Base-by-base conservation (phyloP, 2,888 invertebrate species). In the Anticlea derivata region DNA sequence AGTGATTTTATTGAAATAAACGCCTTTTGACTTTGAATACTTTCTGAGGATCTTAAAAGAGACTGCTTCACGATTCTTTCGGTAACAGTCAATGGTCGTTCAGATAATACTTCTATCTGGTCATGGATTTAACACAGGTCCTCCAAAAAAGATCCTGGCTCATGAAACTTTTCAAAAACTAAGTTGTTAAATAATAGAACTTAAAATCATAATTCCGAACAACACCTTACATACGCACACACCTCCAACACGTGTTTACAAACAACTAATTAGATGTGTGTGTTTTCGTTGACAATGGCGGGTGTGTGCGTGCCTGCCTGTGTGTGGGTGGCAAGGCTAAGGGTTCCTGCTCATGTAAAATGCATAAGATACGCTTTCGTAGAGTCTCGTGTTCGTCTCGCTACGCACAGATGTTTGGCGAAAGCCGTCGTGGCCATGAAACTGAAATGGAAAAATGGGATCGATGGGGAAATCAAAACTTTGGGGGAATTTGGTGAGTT, bases 351-450 rank as follows among this genome's bases (percentile, higher is more conserved):
- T 93, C 93, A 92, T 93, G 92, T 92, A 92, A 92, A 92, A 93
- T 93, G 93, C 92, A 93, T 92, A 92, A 92, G 92, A 90, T 90
- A 80, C 79, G 82, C 79, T 81, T 77, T 76, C 80, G 69, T 73
- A 77, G 66, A 74, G 80, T 77, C 82, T 78, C 83, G 78, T 70
- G 75, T 65, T 75, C 72, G 83, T 79, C 82, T 80, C 80, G 71
- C 71, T 74, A 80, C 80, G 83, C 83, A 80, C 86, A 83, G 80
- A 79, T 81, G 85, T 79, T 75, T 60, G 78, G 80, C 67, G 83
- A 85, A 81, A 83, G 83, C 80, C 68, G 67, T 71, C 75, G 67
- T 76, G 77, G 75, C 78, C 79, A 73, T 80, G 79, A 80, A 79
- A 78, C 68, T 72, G 53, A 57, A 57, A 66, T 30, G 55, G 63